Evolutionary conservation across 2,888 invertebrate genomes (phyloP).

Genomic region (Hypsopygia costalis): DNA sequence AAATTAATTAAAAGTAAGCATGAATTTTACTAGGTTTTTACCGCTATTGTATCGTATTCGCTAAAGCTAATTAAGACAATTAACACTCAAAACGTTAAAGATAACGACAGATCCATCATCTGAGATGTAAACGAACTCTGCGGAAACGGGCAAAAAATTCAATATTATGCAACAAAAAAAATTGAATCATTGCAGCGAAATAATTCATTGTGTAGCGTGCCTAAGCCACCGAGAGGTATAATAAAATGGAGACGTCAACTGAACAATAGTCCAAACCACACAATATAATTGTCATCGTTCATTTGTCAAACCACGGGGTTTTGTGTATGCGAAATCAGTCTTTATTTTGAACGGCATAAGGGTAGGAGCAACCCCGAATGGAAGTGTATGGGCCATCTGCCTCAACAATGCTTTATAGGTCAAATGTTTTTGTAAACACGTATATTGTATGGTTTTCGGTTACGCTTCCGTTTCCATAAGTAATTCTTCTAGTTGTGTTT

Average conservation of each 20-base stretch:
- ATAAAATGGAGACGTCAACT: conserved; percentile 56
- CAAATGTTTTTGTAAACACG: conserved; percentile 66
- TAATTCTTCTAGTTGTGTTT: background rate
- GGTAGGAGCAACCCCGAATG: conserved; percentile 17
- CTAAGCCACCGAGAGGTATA: conserved; percentile 30
- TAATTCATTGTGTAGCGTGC: conserved; percentile 26
- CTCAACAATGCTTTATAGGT: conserved; percentile 52
- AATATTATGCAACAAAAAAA: conserved; percentile 6
- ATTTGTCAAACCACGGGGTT: conserved; percentile 60
- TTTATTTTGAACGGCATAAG: conserved; percentile 39
- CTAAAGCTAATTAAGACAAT: background rate
- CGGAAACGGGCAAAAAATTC: conserved; percentile 1
- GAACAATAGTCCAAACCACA: conserved; percentile 52
- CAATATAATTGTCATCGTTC: conserved; percentile 73
- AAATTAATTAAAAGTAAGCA: background rate
- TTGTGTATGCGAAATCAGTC: conserved; percentile 25
- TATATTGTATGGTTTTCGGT: conserved; percentile 29
- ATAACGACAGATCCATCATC: background rate
- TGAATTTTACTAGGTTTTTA: background rate
- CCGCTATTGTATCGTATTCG: background rate
- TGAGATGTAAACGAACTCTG: background rate
- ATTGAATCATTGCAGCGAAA: conserved; percentile 8
- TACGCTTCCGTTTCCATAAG: conserved; percentile 21
- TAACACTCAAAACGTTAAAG: background rate
- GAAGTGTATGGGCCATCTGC: conserved; percentile 49